Evolutionary conservation across 2,888 invertebrate species (phyloP), one percentile per base, ranked within the genome.

Genomic region (Chaetogeoica ovagalla): DNA sequence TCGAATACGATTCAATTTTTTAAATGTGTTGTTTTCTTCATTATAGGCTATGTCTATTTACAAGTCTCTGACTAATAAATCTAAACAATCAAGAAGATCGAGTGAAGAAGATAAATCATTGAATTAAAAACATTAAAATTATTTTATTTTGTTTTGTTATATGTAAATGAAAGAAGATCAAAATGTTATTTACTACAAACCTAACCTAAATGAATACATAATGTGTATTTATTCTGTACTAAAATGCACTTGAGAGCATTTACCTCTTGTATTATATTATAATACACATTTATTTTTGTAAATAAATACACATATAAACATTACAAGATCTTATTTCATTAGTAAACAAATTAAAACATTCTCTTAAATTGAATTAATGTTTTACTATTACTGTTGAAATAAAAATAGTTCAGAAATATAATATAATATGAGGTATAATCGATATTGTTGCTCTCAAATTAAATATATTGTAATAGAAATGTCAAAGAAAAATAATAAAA

Each of bases 41-140:
- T 37, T 60, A 63, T 60, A 79, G 79, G 79, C 79, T n/a, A 55
- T 79, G 70, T 71, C 79, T 6, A 79, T 79, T 79, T 79, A 79
- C 17, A 79, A 79, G 23, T 71, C 79, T 9, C 1, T 79, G 7
- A 63, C 57, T 30, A 71, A 3, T 63, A 71, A 79, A 30, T 55
- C 70, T 19, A 70, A 71, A 17, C 55, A 55, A 13, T 15, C 79
- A 9, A 79, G 43, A 57, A 79, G 17, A 71, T 63, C 2, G 3
- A 63, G 9, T 43, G 70, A 70, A 57, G 79, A 79, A 63, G 79
- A 79, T 23, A 79, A 79, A 79, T 79, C 43, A 43, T 30, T 30
- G 59, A 59, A 76, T 66, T 76, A 66, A 76, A 68, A 65, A 55
- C 15, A 30, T 19, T 0, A 48, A 55, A 48, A 48, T 52, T 23